These are phyloP conservation scores for Megalops atlanticus DNA, from an alignment of 2,113 vertebrate species.

Conservation along the genomic window DNA sequence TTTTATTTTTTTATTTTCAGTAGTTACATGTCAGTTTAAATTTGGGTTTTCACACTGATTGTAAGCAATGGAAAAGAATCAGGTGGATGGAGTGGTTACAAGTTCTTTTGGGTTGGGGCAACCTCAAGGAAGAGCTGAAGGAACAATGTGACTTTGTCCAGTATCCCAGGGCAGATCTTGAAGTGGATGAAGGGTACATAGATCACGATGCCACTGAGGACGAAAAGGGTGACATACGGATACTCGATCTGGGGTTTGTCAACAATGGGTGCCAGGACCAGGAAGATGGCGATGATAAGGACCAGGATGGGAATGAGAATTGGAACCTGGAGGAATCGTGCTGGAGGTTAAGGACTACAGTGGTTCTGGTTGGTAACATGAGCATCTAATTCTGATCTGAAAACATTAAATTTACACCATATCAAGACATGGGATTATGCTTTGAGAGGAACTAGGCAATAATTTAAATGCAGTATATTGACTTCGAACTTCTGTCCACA, in stretches of 20 bases:
- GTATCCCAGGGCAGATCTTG: constrained; percentile 67
- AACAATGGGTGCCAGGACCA: constrained; percentile 82
- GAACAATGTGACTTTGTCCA: constrained; percentile 72
- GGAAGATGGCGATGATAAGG: constrained; percentile 74
- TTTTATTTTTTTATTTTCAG: no score
- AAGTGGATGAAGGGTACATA: constrained; percentile 83
- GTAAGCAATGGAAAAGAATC: no score
- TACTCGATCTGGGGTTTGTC: constrained; percentile 78
- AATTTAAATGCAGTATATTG: not conserved
- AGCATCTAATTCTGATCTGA: no score
- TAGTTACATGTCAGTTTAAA: no score
- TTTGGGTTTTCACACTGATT: no score
- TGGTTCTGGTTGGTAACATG: no score
- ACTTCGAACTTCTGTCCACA: not conserved
- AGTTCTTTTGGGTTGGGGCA: constrained; percentile 72
- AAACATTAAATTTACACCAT: no score
- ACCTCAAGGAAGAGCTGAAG: constrained; percentile 87
- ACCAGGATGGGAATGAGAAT: constrained; percentile 77
- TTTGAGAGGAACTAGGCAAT: no score
- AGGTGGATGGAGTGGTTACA: constrained; percentile 45
- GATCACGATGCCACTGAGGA: constrained; percentile 76
- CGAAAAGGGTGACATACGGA: constrained; percentile 78
- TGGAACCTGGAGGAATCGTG: constrained; percentile 71
- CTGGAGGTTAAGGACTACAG: no score
- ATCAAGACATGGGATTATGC: no score